Percentiles rank a stretch among this genome's conserved stretches.
Evolutionary conservation across 2,888 invertebrate species (phyloP).

Genomic region (Rhodophaea formosa): DNA sequence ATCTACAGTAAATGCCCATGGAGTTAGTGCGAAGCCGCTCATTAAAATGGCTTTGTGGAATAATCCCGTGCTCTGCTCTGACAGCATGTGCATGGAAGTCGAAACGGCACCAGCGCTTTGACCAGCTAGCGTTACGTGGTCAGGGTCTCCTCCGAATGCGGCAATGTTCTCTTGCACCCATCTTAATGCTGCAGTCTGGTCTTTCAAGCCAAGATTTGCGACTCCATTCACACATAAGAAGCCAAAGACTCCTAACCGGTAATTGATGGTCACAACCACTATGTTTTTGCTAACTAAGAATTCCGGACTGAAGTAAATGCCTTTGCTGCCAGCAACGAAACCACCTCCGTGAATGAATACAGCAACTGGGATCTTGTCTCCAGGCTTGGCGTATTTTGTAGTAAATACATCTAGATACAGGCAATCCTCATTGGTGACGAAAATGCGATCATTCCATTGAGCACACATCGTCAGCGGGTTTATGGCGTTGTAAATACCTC

Average conservation of each 20-base stretch:
- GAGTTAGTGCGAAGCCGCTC: constrained; percentile 59
- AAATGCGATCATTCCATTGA: not conserved
- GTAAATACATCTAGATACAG: constrained; percentile 62
- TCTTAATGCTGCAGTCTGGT: constrained; percentile 65
- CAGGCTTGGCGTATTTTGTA: constrained; percentile 39
- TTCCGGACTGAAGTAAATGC: constrained; percentile 67
- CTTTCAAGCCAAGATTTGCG: constrained; percentile 67
- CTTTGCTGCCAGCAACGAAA: constrained; percentile 68
- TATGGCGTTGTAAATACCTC: constrained; percentile 32
- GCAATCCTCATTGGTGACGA: too few species aligned
- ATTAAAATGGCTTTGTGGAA: too few species aligned
- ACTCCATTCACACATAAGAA: constrained; percentile 62
- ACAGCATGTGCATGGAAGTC: constrained; percentile 61
- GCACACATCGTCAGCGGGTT: not conserved
- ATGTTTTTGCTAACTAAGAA: constrained; percentile 62
- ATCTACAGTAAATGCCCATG: constrained; percentile 68
- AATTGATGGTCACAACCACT: constrained; percentile 64
- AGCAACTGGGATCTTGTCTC: constrained; percentile 53
- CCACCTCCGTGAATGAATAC: constrained; percentile 70
- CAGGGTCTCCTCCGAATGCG: too few species aligned
- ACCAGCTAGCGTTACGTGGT: constrained; percentile 67
- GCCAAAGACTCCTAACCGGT: constrained; percentile 64
- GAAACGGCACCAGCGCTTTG: constrained; percentile 70
- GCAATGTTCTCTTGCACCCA: constrained; percentile 64
- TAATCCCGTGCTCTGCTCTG: constrained; percentile 54